Evolutionary conservation across 2,797 vertebrate species (phyloP).

Genomic region (Perodicticus potto): DNA sequence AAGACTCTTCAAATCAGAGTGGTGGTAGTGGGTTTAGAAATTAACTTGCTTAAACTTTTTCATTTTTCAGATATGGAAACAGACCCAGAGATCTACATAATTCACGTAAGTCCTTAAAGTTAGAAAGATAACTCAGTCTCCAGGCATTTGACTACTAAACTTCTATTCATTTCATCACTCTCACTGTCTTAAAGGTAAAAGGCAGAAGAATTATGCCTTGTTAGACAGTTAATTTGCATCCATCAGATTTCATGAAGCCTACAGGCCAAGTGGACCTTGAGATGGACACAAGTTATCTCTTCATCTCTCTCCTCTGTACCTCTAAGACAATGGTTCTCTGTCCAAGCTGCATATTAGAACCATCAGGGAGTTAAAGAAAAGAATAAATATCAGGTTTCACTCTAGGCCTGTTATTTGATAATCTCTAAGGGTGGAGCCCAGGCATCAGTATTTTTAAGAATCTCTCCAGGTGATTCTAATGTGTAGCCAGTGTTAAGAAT

Average conservation of each 20-base stretch:
- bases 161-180: neutral
- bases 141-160: neutral
- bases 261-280: neutral
- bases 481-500: neutral
- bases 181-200: slow-evolving; percentile 37
- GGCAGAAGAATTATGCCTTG: neutral
- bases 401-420: slow-evolving; percentile 19
- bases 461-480: neutral
- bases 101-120: neutral
- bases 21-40: neutral
- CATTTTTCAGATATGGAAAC: slow-evolving; percentile 26
- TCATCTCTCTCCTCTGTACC: neutral
- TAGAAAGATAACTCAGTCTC: slow-evolving; percentile 6
- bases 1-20: neutral
- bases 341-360: neutral
- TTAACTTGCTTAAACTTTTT: neutral
- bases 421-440: neutral
- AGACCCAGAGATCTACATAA: neutral
- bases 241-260: neutral
- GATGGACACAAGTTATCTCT: neutral
- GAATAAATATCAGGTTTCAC: neutral
- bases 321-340: neutral
- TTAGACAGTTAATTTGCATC: slow-evolving; percentile 41
- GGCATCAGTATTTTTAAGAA: neutral
- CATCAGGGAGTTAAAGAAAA: neutral